Base-by-base conservation (phyloP, 2,888 invertebrate species). In the Pilophorus perplexus region DNA sequence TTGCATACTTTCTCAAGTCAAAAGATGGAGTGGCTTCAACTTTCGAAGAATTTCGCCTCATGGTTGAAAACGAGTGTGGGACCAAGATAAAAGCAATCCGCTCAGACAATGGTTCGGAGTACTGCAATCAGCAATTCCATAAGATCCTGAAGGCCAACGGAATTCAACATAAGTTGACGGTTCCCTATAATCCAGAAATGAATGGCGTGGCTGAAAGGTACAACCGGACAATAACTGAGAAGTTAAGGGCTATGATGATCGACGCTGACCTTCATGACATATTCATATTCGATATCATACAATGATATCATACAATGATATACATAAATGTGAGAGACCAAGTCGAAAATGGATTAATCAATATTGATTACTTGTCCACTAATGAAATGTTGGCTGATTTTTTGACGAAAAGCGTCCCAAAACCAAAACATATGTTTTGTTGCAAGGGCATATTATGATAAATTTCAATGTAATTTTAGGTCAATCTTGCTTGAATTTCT, bases 1-100 rank as follows among this genome's bases (percentile, higher is more conserved):
- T 69, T 40, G 67, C 67, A 14, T 76, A 75, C 69, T 74, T 75
- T 69, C 66, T 77, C 16, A 74, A 75, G 64, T 69, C 70, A 23
- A 77, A 78, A 71, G 55, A 64, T 42, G 73, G 77, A 69, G 73
- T 74, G 23, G 68, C 71, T 3, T 44, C 66, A 1, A 66, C 50
- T 1, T 75, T 74, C 68, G 59, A 60, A 40, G 60, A 73, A 23
- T 75, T 74, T 67, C 72, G 74, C 52, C 42, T 22, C 4, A 50
- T 70, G 27, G 55, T 54, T 27, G 66, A 66, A 22, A 57, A 33
- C 22, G 28, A 54, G 22, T 14, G 10, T 12, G 50, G 16, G 3
- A 16, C 23, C 10, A 40, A 37, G n/a, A 54, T 66, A n/a, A 40
- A 57, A 27, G 20, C 16, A 22, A 2, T 66, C 5, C 54, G 66